A percentile compares a stretch with the other conserved stretches of the same genome.
Conservation (phyloP, 2,888 invertebrate species). For the Acrobasis consociella region DNA sequence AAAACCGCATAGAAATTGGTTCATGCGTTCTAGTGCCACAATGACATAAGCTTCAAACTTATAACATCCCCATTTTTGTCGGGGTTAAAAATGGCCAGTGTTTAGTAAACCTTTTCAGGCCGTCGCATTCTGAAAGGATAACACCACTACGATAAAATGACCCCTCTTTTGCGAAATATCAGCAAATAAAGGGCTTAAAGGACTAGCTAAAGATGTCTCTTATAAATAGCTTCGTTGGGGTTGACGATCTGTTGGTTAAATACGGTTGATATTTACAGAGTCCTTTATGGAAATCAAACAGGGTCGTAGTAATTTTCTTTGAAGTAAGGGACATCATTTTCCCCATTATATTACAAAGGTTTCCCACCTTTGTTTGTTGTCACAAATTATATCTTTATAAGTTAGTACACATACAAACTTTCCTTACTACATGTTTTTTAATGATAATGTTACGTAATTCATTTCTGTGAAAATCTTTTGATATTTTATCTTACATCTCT, state of each 20-base stretch:
- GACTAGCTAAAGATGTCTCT: conserved; percentile 19
- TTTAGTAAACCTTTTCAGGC: not conserved
- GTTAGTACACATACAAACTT: not conserved
- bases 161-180: conserved; percentile 1
- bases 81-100: not conserved
- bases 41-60: too few species aligned
- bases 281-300: not conserved
- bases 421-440: not conserved
- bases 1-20: too few species aligned
- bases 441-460: too few species aligned
- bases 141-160: conserved; percentile 2
- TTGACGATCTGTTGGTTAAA: conserved; percentile 22
- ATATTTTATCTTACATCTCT: too few species aligned
- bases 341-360: too few species aligned
- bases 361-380: too few species aligned
- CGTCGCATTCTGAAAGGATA: conserved; percentile 14
- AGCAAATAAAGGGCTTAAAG: not conserved
- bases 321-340: not conserved
- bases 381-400: not conserved
- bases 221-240: conserved; percentile 31
- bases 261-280: not conserved
- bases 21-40: too few species aligned
- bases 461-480: too few species aligned
- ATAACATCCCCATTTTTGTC: too few species aligned
- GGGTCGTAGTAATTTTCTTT: not conserved